Base-by-base conservation (phyloP, 1,140 invertebrate genomes). In the Hypsibius dujardini region DNA sequence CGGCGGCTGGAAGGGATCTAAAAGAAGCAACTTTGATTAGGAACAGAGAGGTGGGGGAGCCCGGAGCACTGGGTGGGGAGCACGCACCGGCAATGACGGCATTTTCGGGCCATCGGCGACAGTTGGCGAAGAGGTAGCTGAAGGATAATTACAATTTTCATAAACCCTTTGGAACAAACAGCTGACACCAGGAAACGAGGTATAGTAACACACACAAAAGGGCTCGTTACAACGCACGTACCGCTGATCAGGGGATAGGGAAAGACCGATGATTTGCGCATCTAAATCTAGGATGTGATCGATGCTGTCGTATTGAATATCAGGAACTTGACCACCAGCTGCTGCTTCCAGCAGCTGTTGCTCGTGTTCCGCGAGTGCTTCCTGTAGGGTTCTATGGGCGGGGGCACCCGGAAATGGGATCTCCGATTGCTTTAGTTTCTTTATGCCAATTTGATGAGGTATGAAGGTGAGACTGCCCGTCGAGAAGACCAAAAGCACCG, bases 191-290 rank as follows among this genome's bases (percentile, higher is more conserved):
- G n/a, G n/a, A n/a, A n/a, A n/a, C n/a, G n/a, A n/a, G n/a, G n/a
- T n/a, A n/a, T n/a, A n/a, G n/a, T n/a, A n/a, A n/a, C n/a, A n/a
- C n/a, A n/a, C n/a, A n/a, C n/a, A n/a, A n/a, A n/a, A n/a, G n/a
- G n/a, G n/a, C n/a, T n/a, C n/a, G n/a, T n/a, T n/a, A n/a, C n/a
- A n/a, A n/a, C n/a, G n/a, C n/a, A n/a, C n/a, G n/a, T n/a, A 92
- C 86, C 86, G 86, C 74, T 91, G 87, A 81, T 92, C 90, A 1
- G 89, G 90, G 71, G 89, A 90, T 7, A 92, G 79, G 2, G 87
- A 85, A 88, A 92, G 90, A 74, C 90, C 90, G 75, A 92, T 90
- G 71, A 92, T 90, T 76, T 92, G 89, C 0, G 90, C 90, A 78
- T 90, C 87, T 46, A 93, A 80, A 79, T 93, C 89, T 73, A 93